A percentile compares a stretch with the other conserved stretches of the same genome.
Evolutionary conservation across 1,140 invertebrate genomes (phyloP).

Genomic region (Ceratosolen fusciceps): DNA sequence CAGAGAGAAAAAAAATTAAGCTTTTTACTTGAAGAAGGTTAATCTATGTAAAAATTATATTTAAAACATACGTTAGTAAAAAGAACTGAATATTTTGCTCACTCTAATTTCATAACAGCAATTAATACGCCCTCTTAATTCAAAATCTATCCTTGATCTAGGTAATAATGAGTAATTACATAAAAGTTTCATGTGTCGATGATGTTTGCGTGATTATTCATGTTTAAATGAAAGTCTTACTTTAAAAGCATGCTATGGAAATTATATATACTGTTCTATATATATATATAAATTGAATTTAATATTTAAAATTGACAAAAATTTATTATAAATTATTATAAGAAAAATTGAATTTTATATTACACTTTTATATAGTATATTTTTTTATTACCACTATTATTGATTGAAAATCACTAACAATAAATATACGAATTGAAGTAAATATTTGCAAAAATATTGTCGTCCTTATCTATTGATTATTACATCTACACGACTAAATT

Average conservation of each 20-base stretch:
- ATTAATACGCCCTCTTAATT: background rate
- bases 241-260: background rate
- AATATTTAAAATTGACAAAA: background rate
- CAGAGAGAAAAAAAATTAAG: too few relatives aligned
- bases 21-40: constrained; percentile 7
- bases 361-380: background rate
- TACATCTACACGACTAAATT: background rate
- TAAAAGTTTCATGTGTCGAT: background rate
- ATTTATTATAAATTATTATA: too few relatives aligned
- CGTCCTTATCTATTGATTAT: background rate
- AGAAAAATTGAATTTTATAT: background rate
- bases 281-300: background rate
- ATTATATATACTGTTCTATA: background rate
- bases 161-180: background rate
- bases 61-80: background rate
- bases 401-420: background rate
- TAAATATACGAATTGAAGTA: background rate
- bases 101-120: constrained; percentile 13
- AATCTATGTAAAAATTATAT: background rate
- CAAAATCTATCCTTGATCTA: background rate
- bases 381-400: background rate
- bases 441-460: background rate
- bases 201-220: constrained; percentile 9
- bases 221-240: background rate
- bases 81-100: constrained; percentile 27